Evolutionary conservation across 1,140 invertebrate genomes (phyloP), one percentile per base, ranked within the genome.

Genomic region (Diplogasteroides magnus): DNA sequence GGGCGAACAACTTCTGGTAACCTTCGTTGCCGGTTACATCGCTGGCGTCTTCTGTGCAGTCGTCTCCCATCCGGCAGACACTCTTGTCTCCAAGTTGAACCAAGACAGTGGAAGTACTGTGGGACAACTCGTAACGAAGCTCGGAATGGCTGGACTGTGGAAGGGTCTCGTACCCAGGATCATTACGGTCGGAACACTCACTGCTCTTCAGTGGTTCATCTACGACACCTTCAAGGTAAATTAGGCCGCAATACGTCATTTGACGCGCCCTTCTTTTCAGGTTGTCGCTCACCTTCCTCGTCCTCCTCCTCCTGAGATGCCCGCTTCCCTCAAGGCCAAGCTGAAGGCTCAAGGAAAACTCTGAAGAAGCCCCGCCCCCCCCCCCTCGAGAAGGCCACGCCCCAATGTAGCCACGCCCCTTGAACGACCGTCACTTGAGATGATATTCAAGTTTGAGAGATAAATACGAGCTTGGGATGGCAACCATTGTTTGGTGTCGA

Each of bases 31-130:
- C 78, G 95, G 95, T 74, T 97, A 97, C 85, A 97, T 97, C 86
- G 94, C 95, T 84, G 95, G 95, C 84, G 92, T 98, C 6, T 97
- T 98, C 88, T 98, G 95, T 86, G 95, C 95, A 77, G 89, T 98
- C 84, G 94, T 97, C 0, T 96, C 93, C 37, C 95, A 98, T 86
- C 95, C 95, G 60, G 94, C 95, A 76, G 95, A 98, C 84, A 96
- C 94, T 28, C 90, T 98, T 77, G 94, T 98, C n/a, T 97, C 94
- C 23, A 97, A 97, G 85, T 86, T 98, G 75, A 98, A 97, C 87
- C 91, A 97, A 87, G 90, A 89, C 59, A 91, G 91, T 82, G 90
- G 90, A 67, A 87, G 89, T n/a, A 88, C 88, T 56, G 90, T 91
- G 26, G 82, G 88, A 0, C 87, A 89, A 71, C 88, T 91, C 59